Percentiles rank a stretch among this genome's conserved stretches.
phyloP scores from a whole-genome alignment of 2,113 vertebrate species.

The Triplophysa siluroides region DNA sequence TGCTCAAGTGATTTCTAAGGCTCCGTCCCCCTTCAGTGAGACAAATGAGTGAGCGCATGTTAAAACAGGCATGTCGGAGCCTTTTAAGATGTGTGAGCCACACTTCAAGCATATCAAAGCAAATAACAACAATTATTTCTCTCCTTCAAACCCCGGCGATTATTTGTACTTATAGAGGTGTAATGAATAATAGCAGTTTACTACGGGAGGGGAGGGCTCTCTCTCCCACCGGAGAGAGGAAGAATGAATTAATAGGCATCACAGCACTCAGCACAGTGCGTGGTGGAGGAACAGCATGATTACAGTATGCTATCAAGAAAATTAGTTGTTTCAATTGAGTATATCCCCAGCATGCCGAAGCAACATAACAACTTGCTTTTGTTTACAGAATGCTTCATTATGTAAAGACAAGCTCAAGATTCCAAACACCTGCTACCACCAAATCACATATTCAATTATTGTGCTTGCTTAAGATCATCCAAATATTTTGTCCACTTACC shows the following conservation, averaged over 20 bases:
- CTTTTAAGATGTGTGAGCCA: constrained; percentile 50
- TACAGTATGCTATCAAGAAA: constrained; percentile 80
- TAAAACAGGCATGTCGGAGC: constrained; percentile 36
- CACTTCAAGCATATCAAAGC: constrained; percentile 55
- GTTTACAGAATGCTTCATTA: constrained; percentile 87
- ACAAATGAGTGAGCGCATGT: constrained; percentile 29
- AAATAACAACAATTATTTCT: constrained; percentile 69
- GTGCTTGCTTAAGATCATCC: constrained; percentile 81
- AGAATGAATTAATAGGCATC: constrained; percentile 72
- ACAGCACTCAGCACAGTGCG: constrained; percentile 71
- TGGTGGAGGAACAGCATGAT: constrained; percentile 76
- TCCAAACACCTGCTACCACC: constrained; percentile 76
- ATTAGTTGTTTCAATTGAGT: constrained; percentile 79
- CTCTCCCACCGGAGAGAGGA: constrained; percentile 55
- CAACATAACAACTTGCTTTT: constrained; percentile 81
- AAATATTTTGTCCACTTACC: constrained; percentile 91
- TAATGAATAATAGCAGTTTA: constrained; percentile 67
- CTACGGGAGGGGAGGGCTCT: constrained; percentile 61
- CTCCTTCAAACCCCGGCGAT: constrained; percentile 64
- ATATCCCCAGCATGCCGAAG: constrained; percentile 77
- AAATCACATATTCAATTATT: constrained; percentile 80
- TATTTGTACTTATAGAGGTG: constrained; percentile 62
- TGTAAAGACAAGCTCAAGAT: constrained; percentile 74
- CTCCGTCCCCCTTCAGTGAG: constrained; percentile 30
- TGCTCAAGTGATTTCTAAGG: constrained; percentile 30